phyloP scores from a whole-genome alignment of 53 echinoderm and acorn worm genomes.

The Hippasteria phrygiana region DNA sequence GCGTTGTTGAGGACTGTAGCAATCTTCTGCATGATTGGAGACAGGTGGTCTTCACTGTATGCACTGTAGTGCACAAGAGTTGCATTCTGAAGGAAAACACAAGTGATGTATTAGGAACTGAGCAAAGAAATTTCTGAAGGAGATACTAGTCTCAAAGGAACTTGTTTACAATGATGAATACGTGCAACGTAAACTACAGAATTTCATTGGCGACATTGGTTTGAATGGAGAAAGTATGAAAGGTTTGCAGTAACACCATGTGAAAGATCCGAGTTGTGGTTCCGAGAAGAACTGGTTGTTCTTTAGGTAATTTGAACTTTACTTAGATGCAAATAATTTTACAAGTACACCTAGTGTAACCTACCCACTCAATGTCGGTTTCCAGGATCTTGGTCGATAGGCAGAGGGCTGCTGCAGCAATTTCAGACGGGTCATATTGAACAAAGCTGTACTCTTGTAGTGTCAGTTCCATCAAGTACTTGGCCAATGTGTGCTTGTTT shows the following conservation, averaged over 20 bases:
- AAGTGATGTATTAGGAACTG: background rate
- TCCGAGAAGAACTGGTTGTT: too few species aligned
- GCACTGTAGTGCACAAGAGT: constrained; percentile 91
- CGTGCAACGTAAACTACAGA: too few species aligned
- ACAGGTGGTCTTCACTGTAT: constrained; percentile 77
- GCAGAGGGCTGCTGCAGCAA: constrained; percentile 91
- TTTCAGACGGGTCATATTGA: constrained; percentile 90
- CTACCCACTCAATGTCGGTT: constrained; percentile 75
- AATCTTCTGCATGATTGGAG: constrained; percentile 83
- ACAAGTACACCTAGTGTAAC: background rate
- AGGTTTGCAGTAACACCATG: too few species aligned
- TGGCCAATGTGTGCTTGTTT: constrained; percentile 90
- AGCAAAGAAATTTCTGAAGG: background rate
- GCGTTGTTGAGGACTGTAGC: constrained; percentile 67
- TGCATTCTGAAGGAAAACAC: constrained; percentile 48
- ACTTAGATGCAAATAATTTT: background rate
- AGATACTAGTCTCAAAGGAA: too few species aligned
- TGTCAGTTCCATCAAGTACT: constrained; percentile 94
- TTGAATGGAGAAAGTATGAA: too few species aligned
- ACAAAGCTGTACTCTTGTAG: constrained; percentile 92
- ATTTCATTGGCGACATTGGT: too few species aligned
- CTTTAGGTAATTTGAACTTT: too few species aligned
- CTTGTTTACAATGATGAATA: too few species aligned
- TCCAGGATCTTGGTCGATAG: constrained; percentile 76
- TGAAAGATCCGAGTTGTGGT: too few species aligned